These are phyloP conservation scores for Turnix velox DNA, from an alignment of 2,113 vertebrate species.

Conservation along the genomic window DNA sequence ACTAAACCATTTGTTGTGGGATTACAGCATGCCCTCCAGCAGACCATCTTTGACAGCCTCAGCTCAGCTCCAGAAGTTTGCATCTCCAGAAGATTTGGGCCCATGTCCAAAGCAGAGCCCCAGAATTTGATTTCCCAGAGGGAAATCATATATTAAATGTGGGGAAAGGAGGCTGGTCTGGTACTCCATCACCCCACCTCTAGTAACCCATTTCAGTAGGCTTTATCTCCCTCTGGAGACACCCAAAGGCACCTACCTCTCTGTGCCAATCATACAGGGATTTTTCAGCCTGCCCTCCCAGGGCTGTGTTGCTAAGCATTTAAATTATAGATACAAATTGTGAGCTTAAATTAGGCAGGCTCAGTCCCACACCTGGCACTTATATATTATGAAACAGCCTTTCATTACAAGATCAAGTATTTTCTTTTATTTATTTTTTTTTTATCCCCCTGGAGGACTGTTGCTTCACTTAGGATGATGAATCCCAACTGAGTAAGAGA, in stretches of 20 bases:
- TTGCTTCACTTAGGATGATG: background rate
- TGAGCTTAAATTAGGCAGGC: slow-evolving; percentile 15
- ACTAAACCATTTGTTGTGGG: background rate
- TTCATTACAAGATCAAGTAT: background rate
- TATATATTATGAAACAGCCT: slow-evolving; percentile 28
- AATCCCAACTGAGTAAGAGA: background rate
- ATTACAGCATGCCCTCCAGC: background rate
- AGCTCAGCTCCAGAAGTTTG: background rate
- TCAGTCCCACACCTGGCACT: slow-evolving; percentile 34
- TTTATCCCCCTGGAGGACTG: background rate
- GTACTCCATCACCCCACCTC: background rate
- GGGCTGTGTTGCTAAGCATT: background rate
- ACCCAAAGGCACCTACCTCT: background rate
- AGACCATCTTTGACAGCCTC: rapidly evolving
- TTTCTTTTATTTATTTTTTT: background rate
- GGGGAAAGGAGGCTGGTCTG: background rate
- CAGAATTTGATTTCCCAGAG: rapidly evolving
- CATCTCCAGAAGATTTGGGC: background rate
- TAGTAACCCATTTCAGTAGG: background rate
- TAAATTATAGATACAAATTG: slow-evolving; percentile 10
- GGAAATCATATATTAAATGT: background rate
- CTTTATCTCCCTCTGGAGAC: background rate
- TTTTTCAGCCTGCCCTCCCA: background rate
- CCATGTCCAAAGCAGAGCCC: background rate
- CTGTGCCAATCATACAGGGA: background rate